Percentiles rank a stretch among this genome's conserved stretches.
Conservation (phyloP, 2,797 vertebrate genomes). For the Pitangus sulphuratus region DNA sequence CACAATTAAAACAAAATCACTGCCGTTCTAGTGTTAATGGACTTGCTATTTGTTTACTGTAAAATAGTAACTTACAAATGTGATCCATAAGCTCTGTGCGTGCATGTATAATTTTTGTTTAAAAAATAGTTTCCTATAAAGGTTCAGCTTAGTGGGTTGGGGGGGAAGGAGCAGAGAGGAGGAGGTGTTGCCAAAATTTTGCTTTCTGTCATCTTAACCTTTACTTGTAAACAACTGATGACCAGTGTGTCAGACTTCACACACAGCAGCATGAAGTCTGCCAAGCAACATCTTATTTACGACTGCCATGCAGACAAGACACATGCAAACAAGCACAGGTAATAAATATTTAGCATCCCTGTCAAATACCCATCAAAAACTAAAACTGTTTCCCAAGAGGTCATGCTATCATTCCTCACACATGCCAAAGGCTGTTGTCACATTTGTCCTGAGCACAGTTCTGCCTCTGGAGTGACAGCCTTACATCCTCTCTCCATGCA, state of each 20-base stretch:
- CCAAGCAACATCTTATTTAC: neutral
- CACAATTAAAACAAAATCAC: neutral
- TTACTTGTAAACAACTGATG: neutral
- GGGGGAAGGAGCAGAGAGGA: neutral
- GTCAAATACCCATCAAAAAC: neutral
- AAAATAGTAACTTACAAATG: neutral
- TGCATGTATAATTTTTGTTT: neutral
- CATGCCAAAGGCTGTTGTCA: neutral
- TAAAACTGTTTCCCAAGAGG: neutral
- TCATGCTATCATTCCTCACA: neutral
- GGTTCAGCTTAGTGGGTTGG: neutral
- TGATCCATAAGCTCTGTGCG: fast-evolving
- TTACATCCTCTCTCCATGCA: neutral
- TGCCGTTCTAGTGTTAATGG: neutral
- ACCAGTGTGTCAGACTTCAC: neutral
- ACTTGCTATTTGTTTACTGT: neutral
- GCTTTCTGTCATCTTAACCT: neutral
- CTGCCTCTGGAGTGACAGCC: neutral
- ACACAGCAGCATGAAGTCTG: neutral
- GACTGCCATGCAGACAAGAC: neutral
- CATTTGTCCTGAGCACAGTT: neutral
- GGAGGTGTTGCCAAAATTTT: neutral
- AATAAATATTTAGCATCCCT: neutral
- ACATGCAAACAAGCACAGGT: neutral
- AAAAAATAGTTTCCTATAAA: neutral